Base-by-base conservation (phyloP, 2,797 vertebrate genomes). In the Hippopotamyrus pictus region DNA sequence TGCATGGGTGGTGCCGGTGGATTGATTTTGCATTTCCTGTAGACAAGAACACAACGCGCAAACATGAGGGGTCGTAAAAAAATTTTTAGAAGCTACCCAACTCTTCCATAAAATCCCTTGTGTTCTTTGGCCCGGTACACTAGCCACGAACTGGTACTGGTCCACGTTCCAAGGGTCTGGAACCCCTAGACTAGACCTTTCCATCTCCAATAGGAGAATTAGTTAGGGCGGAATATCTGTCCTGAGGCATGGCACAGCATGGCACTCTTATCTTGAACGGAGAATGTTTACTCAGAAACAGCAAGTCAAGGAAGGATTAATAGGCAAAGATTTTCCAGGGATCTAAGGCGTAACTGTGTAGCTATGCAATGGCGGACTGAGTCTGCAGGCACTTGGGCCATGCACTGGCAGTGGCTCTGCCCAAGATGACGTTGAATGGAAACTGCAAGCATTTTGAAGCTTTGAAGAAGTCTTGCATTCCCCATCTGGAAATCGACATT, bases 281-380 rank as follows among this genome's bases (percentile, higher is more conserved):
- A 89, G 57, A 51, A 5, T 94, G 89, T 95, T 95, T 95, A 91
- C 79, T 92, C 59, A 93, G 90, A 95, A 95, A 95, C 95, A 93
- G 94, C 88, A 73, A 73, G 90, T 91, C 91, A 94, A 92, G 41
- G 65, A 44, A 94, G 92, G 76, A 92, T 93, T 90, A 89, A 90
- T 91, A 90, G 90, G 92, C 93, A 93, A 92, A 92, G 94, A 93
- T 91, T 89, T 92, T 41, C 59, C 91, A 91, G 89, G 83, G 91
- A 90, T 91, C 85, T 87, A 91, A 89, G 90, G 90, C 76, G 51
- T 91, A 92, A 92, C 92, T 92, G 91, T 91, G 91, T 2, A 94
- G 90, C 90, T 88, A 92, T 91, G 92, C 90, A 90, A 79, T 88
- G 90, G 87, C 53, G 89, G 76, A 19, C 91, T 90, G 90, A 94